Evolutionary conservation across 2,113 vertebrate genomes (phyloP).

Genomic region (Microcebus tavaratra): DNA sequence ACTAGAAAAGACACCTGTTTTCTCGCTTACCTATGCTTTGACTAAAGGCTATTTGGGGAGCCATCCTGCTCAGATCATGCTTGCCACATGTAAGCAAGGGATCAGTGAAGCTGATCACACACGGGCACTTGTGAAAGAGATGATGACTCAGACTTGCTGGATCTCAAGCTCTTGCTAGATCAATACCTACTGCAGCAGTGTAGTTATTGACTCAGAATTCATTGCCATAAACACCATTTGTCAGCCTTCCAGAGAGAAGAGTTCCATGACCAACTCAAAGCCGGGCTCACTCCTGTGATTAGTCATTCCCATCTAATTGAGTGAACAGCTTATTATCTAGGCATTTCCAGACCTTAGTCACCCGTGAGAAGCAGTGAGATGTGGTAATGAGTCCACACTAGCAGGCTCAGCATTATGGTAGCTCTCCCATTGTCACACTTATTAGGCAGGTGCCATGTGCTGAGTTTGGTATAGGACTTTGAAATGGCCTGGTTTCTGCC

Average conservation of each 20-base stretch:
- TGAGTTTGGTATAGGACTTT: background rate
- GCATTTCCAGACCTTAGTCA: slow-evolving; percentile 6
- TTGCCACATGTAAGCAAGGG: background rate
- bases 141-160: background rate
- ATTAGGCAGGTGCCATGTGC: background rate
- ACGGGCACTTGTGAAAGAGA: background rate
- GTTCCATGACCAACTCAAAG: background rate
- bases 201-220: slow-evolving; percentile 69
- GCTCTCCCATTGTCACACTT: background rate
- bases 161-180: slow-evolving; percentile 68
- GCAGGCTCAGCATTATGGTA: background rate
- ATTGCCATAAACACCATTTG: slow-evolving; percentile 69
- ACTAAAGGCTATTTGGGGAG: background rate
- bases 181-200: slow-evolving; percentile 61
- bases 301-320: background rate
- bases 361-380: background rate
- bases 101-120: slow-evolving; percentile 48
- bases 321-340: background rate
- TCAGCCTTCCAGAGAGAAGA: slow-evolving; percentile 70
- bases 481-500: background rate
- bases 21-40: background rate
- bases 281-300: background rate
- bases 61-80: background rate
- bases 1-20: background rate
- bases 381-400: background rate